These are phyloP conservation scores for Oryzias sinensis DNA, from an alignment of 2,797 vertebrate species.

Conservation along the genomic window DNA sequence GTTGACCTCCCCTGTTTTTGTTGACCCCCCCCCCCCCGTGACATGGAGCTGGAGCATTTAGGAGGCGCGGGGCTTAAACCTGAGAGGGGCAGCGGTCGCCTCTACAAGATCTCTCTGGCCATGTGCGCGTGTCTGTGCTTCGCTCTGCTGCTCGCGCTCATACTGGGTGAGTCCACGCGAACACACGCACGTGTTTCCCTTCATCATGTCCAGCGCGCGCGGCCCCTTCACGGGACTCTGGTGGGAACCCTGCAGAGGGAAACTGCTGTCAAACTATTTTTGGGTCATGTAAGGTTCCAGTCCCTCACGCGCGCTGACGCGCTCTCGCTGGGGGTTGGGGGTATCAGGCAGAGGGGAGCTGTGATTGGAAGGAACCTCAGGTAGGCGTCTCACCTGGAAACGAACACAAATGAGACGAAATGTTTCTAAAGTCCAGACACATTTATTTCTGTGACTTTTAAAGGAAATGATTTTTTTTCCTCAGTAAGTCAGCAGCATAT, in stretches of 20 bases:
- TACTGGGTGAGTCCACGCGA: conserved; percentile 75
- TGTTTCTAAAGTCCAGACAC: too few relatives aligned
- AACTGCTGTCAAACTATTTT: conserved; percentile 61
- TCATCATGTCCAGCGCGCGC: conserved; percentile 8
- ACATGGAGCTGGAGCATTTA: conserved; percentile 74
- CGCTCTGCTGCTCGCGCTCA: conserved; percentile 68
- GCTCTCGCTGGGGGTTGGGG: background rate
- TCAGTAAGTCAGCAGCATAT: too few relatives aligned
- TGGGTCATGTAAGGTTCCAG: conserved; percentile 66
- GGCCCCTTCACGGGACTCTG: background rate
- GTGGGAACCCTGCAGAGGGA: conserved; percentile 28
- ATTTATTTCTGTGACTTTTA: too few relatives aligned
- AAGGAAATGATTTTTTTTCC: too few relatives aligned
- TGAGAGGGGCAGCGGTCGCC: conserved; percentile 57
- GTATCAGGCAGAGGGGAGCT: too few relatives aligned
- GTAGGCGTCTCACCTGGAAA: too few relatives aligned
- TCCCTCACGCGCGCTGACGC: conserved; percentile 25
- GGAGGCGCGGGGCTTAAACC: conserved; percentile 63
- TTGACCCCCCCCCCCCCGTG: background rate
- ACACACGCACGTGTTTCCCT: conserved; percentile 14
- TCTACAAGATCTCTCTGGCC: conserved; percentile 81
- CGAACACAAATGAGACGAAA: too few relatives aligned
- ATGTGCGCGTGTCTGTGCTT: conserved; percentile 77
- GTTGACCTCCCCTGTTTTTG: conserved; percentile 1
- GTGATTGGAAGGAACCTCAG: too few relatives aligned